Conservation (phyloP, 2,888 invertebrate species). For the Lymantria monacha region DNA sequence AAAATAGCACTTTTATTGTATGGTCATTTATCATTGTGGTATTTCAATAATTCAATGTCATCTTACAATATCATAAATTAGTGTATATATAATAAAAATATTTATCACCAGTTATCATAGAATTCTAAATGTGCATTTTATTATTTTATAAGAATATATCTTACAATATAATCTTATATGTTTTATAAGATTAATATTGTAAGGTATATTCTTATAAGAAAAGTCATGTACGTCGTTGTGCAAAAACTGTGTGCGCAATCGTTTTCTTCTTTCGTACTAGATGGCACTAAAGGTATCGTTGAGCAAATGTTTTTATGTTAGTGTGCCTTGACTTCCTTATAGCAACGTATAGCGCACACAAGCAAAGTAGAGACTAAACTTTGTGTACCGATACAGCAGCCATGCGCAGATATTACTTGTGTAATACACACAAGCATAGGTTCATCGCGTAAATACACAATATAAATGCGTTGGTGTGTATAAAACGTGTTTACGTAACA, state of each 20-base stretch:
- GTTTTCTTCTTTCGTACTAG: conserved; percentile 51
- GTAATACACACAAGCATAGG: conserved; percentile 27
- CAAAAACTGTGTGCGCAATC: conserved; percentile 34
- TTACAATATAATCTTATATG: too few relatives aligned
- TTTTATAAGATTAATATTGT: too few relatives aligned
- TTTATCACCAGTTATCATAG: too few relatives aligned
- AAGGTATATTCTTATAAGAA: conserved; percentile 27
- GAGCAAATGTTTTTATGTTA: conserved; percentile 47
- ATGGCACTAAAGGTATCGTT: conserved; percentile 65
- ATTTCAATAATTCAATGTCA: too few relatives aligned
- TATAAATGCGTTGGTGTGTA: conserved; percentile 29
- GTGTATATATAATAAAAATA: too few relatives aligned
- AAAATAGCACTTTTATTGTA: too few relatives aligned
- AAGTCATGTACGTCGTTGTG: conserved; percentile 48
- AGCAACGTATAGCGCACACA: conserved; percentile 39
- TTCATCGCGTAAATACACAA: conserved; percentile 30
- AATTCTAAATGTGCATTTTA: too few relatives aligned
- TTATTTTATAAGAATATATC: too few relatives aligned
- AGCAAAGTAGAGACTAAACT: conserved; percentile 29
- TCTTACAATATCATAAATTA: too few relatives aligned
- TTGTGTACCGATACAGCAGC: conserved; percentile 34
- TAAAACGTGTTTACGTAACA: conserved; percentile 35
- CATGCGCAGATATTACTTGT: conserved; percentile 35
- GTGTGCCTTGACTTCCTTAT: conserved; percentile 48
- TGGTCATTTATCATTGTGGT: too few relatives aligned